phyloP scores from a whole-genome alignment of 1,140 invertebrate genomes.

The Drosophila kikkawai region DNA sequence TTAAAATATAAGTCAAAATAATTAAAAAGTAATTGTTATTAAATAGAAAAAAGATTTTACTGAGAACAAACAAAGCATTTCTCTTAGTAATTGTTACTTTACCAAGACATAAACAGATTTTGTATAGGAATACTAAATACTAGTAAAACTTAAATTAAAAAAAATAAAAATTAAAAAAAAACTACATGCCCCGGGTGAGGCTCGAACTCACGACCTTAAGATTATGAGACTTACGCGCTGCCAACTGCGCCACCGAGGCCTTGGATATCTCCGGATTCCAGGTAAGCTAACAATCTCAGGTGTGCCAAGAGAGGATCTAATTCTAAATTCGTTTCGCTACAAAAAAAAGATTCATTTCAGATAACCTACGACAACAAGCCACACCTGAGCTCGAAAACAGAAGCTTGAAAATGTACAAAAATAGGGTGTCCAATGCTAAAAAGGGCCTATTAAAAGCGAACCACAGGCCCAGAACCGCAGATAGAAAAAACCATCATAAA shows the following conservation, averaged over 20 bases:
- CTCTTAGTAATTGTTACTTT: not conserved
- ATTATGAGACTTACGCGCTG: conserved; percentile 98
- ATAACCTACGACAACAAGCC: not conserved
- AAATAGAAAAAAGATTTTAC: not conserved
- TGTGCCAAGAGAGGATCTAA: not conserved
- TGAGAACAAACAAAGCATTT: not conserved
- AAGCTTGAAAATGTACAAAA: too few relatives aligned
- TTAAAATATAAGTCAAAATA: not conserved
- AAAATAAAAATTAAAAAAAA: conserved; percentile 83
- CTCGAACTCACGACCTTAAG: conserved; percentile 98
- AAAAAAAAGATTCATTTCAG: not conserved
- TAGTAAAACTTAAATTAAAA: not conserved
- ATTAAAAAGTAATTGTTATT: too few relatives aligned
- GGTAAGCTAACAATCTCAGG: not conserved
- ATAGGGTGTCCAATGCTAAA: conserved; percentile 23
- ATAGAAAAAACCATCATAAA: conserved; percentile 41
- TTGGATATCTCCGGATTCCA: not conserved
- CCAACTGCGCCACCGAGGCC: conserved; percentile 96
- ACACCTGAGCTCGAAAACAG: conserved; percentile 11
- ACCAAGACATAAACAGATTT: not conserved
- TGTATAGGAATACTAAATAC: not conserved
- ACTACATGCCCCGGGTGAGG: conserved; percentile 93
- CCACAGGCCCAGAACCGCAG: conserved; percentile 27
- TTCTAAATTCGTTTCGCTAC: not conserved
- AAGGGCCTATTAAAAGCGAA: conserved; percentile 25